Conservation (phyloP, 2,113 vertebrate genomes). For the Panthera leo region DNA sequence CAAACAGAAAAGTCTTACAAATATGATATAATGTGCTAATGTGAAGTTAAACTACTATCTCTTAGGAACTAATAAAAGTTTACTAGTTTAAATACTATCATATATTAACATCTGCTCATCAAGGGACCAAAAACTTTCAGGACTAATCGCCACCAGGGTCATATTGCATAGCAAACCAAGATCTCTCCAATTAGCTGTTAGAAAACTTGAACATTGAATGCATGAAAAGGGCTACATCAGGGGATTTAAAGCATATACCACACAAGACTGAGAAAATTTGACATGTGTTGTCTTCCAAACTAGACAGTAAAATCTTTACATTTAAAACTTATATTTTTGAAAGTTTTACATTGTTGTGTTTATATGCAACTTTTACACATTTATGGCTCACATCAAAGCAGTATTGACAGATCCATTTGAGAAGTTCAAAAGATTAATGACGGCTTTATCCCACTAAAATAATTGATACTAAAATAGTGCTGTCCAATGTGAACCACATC, state of each 20-base stretch:
- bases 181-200: neutral
- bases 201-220: neutral
- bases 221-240: neutral
- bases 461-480: neutral
- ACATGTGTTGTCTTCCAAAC: neutral
- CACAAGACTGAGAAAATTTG: neutral
- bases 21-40: neutral
- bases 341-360: neutral
- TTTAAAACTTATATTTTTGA: neutral
- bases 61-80: neutral
- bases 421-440: neutral
- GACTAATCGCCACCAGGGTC: neutral
- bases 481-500: neutral
- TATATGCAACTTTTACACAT: neutral
- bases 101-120: neutral
- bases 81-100: neutral
- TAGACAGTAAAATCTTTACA: neutral
- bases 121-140: neutral
- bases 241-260: neutral
- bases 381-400: neutral
- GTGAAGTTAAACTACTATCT: neutral
- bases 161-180: neutral
- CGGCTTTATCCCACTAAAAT: neutral
- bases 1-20: neutral
- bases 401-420: neutral